Percentiles rank a stretch among this genome's conserved stretches.
phyloP scores from a whole-genome alignment of 1,140 invertebrate species.

The Rhopalosiphum padi region DNA sequence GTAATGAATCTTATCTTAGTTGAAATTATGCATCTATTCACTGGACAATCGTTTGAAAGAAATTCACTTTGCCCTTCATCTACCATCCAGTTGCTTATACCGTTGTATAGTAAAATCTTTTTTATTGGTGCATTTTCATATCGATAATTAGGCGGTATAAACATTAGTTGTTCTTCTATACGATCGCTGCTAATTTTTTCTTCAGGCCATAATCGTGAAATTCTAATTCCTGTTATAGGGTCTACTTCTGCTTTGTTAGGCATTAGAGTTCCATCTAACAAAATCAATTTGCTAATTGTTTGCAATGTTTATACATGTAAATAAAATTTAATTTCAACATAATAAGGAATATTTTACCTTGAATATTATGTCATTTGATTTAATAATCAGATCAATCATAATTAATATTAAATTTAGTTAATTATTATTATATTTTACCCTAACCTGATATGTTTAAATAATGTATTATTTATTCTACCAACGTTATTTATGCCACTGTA shows the following conservation, averaged over 20 bases:
- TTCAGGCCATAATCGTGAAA: slow-evolving; percentile 68
- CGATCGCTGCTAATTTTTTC: slow-evolving; percentile 70
- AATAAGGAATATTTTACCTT: background rate
- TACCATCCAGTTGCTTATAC: slow-evolving; percentile 74
- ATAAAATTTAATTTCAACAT: background rate
- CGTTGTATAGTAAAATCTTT: slow-evolving; percentile 85
- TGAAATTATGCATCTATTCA: slow-evolving; percentile 80
- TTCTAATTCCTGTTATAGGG: background rate
- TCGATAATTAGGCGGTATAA: slow-evolving; percentile 66
- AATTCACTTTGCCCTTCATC: slow-evolving; percentile 75
- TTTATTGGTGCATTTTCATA: slow-evolving; percentile 65
- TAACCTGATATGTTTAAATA: background rate
- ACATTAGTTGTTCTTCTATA: slow-evolving; percentile 79
- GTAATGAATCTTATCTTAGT: slow-evolving; percentile 70
- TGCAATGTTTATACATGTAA: background rate
- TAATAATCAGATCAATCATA: background rate
- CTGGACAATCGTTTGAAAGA: slow-evolving; percentile 73
- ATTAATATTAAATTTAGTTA: background rate
- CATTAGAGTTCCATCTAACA: background rate
- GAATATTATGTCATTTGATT: background rate
- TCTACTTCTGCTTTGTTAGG: background rate
- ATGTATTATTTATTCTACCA: too few relatives aligned
- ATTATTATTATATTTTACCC: background rate
- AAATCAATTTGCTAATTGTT: background rate
- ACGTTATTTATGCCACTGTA: background rate